These are phyloP conservation scores for Polyommatus icarus DNA, from an alignment of 2,888 invertebrate species.

Conservation along the genomic window DNA sequence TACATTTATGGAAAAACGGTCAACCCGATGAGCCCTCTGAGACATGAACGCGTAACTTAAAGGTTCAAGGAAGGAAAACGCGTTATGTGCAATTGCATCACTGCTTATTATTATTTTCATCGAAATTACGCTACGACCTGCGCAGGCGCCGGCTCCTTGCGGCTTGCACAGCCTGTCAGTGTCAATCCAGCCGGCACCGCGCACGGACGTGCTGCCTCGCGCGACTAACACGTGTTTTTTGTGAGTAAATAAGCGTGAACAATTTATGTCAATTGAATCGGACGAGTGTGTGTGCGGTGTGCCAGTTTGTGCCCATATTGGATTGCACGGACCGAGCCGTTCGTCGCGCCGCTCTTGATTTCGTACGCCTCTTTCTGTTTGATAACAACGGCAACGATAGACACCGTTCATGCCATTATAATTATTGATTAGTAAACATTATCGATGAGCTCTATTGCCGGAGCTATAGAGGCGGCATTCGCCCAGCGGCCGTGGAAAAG, in stretches of 20 bases:
- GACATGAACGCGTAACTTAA: neutral
- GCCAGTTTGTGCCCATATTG: slow-evolving; percentile 51
- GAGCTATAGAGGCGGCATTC: slow-evolving; percentile 31
- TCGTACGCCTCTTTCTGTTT: slow-evolving; percentile 39
- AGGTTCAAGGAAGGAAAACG: slow-evolving; percentile 52
- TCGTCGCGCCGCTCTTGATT: slow-evolving; percentile 56
- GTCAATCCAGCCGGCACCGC: slow-evolving; percentile 54
- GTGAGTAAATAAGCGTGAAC: slow-evolving; percentile 66
- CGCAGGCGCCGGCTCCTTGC: slow-evolving; percentile 56
- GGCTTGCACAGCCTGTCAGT: slow-evolving; percentile 52
- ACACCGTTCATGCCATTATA: neutral
- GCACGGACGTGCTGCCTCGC: slow-evolving; percentile 53
- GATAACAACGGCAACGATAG: slow-evolving; percentile 34
- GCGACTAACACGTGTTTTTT: slow-evolving; percentile 57
- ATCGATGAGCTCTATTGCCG: slow-evolving; percentile 38
- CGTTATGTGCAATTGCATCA: slow-evolving; percentile 52
- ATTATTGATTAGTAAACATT: slow-evolving; percentile 33
- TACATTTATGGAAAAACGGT: neutral
- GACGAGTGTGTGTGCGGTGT: slow-evolving; percentile 47
- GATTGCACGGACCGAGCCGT: slow-evolving; percentile 56
- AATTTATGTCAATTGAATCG: slow-evolving; percentile 51
- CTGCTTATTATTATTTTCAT: slow-evolving; percentile 55
- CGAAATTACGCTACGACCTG: slow-evolving; percentile 62
- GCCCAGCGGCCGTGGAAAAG: slow-evolving; percentile 20
- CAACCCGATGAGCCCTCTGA: neutral